phyloP scores from a whole-genome alignment of 2,888 invertebrate species.

The Lithodes maja region DNA sequence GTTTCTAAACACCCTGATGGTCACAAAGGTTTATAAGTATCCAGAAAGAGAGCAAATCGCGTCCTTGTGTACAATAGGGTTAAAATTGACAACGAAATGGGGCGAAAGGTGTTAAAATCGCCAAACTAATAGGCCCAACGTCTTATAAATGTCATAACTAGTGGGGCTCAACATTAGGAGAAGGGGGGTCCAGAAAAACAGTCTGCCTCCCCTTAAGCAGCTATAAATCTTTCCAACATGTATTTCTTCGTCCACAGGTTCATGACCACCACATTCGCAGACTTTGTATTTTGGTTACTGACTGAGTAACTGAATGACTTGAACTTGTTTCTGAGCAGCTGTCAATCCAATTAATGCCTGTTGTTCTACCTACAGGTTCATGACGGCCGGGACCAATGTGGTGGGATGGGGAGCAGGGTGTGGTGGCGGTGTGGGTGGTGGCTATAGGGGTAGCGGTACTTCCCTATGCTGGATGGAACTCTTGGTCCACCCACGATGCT shows the following conservation, averaged over 20 bases:
- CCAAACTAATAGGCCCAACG: too few species aligned
- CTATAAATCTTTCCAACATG: too few species aligned
- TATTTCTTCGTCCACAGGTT: neutral
- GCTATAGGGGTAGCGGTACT: slow-evolving; percentile 54
- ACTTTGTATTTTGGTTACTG: too few species aligned
- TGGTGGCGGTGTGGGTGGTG: slow-evolving; percentile 58
- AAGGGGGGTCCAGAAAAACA: neutral
- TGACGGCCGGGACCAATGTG: slow-evolving; percentile 64
- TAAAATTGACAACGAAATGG: too few species aligned
- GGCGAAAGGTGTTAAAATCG: too few species aligned
- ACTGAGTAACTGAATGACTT: too few species aligned
- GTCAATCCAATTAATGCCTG: neutral
- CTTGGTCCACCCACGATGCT: slow-evolving; percentile 60
- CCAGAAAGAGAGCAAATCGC: too few species aligned
- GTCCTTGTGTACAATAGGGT: too few species aligned
- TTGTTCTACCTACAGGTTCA: slow-evolving; percentile 34
- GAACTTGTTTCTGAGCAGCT: neutral
- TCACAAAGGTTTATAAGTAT: too few species aligned
- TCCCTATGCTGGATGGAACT: slow-evolving; percentile 68
- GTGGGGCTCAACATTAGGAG: neutral
- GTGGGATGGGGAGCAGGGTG: slow-evolving; percentile 61
- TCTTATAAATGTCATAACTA: too few species aligned
- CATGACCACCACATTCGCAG: neutral
- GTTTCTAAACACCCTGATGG: too few species aligned
- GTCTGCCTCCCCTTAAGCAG: too few species aligned